Evolutionary conservation across 1,140 invertebrate species (phyloP), one percentile per base, ranked within the genome.

Genomic region (Bombus confusus): DNA sequence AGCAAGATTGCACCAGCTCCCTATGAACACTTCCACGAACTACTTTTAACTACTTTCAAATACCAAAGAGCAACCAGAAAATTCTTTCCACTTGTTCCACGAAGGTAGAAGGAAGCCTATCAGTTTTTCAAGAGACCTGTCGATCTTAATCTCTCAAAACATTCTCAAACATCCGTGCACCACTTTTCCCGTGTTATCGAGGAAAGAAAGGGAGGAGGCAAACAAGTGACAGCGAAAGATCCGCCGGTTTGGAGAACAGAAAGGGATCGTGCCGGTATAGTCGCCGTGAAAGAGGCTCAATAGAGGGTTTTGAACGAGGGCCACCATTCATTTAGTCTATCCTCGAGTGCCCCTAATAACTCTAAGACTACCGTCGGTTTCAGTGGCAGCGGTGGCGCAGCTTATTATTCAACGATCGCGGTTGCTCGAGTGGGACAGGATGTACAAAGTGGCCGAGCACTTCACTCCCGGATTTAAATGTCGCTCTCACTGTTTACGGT

Each of bases 331-430:
- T 83, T 83, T 83, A 72, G 66, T 80, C 83, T 83, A 78, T 25
- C 31, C 76, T 39, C 28, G 52, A 80, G 76, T 79, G 28, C 3
- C 13, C 37, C 83, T 85, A 81, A 74, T 41, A 81, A 75, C 41
- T 68, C 34, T 34, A 57, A 81, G 59, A 75, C 69, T 41, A 22
- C 37, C 75, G 59, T 31, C 25, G 66, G 57, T 71, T 73, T 43
- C 39, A 74, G 77, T 85, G 83, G 71, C 78, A 39, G 22, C 41
- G 25, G 73, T 41, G 69, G 22, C 28, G 34, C 66, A 22, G 83
- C 68, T 81, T 72, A 74, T 81, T 81, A 74, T 85, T 80, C 78
- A 66, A 74, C 71, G 66, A 80, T 43, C 71, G 28, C 59, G 68
- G 43, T 8, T 37, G 15, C 52, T 71, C 39, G 76, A 84, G 83